Conservation (phyloP, 2,888 invertebrate genomes). For the Spodoptera exigua region DNA sequence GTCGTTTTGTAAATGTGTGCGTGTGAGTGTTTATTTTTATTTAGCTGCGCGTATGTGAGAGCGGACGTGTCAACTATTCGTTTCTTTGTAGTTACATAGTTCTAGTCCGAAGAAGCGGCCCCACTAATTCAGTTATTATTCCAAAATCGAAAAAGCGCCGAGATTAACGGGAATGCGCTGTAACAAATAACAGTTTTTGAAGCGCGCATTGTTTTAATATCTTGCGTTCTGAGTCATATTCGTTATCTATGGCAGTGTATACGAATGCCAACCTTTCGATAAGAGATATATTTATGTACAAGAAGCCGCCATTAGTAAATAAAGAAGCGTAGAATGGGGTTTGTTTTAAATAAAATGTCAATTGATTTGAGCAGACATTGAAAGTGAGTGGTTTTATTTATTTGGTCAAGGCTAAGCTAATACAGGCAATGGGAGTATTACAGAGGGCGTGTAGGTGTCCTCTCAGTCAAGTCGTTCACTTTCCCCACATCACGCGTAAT, state of each 20-base stretch:
- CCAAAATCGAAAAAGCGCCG: slow-evolving; percentile 26
- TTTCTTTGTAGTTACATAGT: slow-evolving; percentile 71
- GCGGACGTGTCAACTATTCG: slow-evolving; percentile 77
- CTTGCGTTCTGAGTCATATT: slow-evolving; percentile 65
- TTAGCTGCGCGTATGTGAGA: slow-evolving; percentile 72
- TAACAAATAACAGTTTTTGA: slow-evolving; percentile 52
- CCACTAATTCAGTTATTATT: slow-evolving; percentile 37
- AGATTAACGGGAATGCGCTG: slow-evolving; percentile 46
- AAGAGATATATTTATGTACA: slow-evolving; percentile 61
- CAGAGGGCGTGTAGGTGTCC: slow-evolving; percentile 37
- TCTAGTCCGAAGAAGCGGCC: slow-evolving; percentile 39
- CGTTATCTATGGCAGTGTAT: slow-evolving; percentile 66
- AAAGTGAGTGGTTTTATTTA: slow-evolving; percentile 12
- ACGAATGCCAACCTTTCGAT: slow-evolving; percentile 69
- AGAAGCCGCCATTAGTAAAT: slow-evolving; percentile 53
- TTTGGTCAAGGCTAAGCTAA: slow-evolving; percentile 47
- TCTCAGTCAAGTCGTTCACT: slow-evolving; percentile 48
- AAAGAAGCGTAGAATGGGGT: slow-evolving; percentile 48
- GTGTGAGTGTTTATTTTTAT: slow-evolving; percentile 77
- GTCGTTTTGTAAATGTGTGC: slow-evolving; percentile 44
- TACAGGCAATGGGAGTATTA: slow-evolving; percentile 42
- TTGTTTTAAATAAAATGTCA: slow-evolving; percentile 38
- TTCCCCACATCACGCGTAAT: slow-evolving; percentile 72
- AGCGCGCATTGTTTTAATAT: slow-evolving; percentile 60
- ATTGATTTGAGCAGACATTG: slow-evolving; percentile 6